A percentile compares a stretch with the other conserved stretches of the same genome.
Evolutionary conservation across 2,888 invertebrate genomes (phyloP).

Genomic region (Plagiodera versicolora): DNA sequence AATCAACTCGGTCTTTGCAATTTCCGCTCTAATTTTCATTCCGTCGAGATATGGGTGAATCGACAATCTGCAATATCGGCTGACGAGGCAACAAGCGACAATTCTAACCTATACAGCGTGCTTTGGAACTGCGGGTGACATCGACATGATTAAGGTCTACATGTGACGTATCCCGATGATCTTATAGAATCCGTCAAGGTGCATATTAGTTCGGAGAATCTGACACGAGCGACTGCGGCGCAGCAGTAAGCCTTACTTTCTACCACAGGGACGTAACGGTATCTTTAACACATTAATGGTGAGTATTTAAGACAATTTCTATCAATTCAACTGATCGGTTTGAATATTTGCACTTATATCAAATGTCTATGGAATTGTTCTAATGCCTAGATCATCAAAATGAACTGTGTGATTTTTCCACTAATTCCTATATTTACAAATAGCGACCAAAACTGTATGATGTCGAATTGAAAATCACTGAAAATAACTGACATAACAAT

Average conservation of each 20-base stretch:
- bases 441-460: too few species aligned
- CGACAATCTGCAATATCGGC: background rate
- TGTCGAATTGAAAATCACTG: too few species aligned
- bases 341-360: too few species aligned
- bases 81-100: background rate
- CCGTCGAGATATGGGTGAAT: background rate
- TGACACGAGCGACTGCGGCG: background rate
- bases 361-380: too few species aligned
- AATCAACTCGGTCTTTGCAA: background rate
- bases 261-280: background rate
- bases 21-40: background rate
- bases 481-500: too few species aligned
- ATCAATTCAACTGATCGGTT: too few species aligned
- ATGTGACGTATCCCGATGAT: constrained; percentile 10
- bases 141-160: background rate
- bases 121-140: background rate
- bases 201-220: background rate
- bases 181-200: constrained; percentile 26
- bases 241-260: background rate
- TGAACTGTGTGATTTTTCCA: too few species aligned
- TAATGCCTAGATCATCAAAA: too few species aligned
- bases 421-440: too few species aligned
- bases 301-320: too few species aligned
- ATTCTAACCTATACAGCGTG: background rate
- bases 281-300: background rate